These are phyloP conservation scores for Caenorhabditis doughertyi DNA, from an alignment of 2,888 invertebrate species.

Conservation along the genomic window DNA sequence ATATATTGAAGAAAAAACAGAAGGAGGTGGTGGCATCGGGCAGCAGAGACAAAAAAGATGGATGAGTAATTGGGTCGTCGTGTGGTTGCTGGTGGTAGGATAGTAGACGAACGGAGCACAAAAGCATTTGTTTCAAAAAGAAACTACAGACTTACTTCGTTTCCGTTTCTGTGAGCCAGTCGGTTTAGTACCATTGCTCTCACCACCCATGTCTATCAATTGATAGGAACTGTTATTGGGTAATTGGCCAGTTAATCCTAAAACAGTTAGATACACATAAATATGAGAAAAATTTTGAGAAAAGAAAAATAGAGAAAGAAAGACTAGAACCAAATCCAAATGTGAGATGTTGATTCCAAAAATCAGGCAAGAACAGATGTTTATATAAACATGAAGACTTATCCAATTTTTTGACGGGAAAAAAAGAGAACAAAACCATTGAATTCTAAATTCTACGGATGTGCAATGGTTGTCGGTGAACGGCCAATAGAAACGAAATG, in stretches of 20 bases:
- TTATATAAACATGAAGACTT: no score
- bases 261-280: no score
- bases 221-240: no score
- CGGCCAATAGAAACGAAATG: slow-evolving; percentile 52
- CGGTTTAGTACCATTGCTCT: slow-evolving; percentile 59
- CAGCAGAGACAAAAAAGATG: slow-evolving; percentile 28
- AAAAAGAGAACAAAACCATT: no score
- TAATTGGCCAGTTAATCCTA: no score
- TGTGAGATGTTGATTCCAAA: no score
- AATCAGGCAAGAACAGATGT: no score
- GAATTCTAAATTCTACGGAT: slow-evolving; percentile 39
- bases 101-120: not conserved
- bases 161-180: slow-evolving; percentile 63
- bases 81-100: no score
- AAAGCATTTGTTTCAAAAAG: slow-evolving; percentile 12
- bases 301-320: not conserved
- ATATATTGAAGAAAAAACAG: slow-evolving; percentile 23
- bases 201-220: slow-evolving; percentile 52
- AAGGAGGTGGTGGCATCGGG: slow-evolving; percentile 41
- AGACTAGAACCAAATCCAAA: no score
- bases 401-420: no score
- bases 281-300: not conserved
- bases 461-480: slow-evolving; percentile 49
- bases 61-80: slow-evolving; percentile 52
- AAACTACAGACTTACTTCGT: slow-evolving; percentile 48